phyloP scores from a whole-genome alignment of 2,113 vertebrate genomes.

The Aythya baeri region DNA sequence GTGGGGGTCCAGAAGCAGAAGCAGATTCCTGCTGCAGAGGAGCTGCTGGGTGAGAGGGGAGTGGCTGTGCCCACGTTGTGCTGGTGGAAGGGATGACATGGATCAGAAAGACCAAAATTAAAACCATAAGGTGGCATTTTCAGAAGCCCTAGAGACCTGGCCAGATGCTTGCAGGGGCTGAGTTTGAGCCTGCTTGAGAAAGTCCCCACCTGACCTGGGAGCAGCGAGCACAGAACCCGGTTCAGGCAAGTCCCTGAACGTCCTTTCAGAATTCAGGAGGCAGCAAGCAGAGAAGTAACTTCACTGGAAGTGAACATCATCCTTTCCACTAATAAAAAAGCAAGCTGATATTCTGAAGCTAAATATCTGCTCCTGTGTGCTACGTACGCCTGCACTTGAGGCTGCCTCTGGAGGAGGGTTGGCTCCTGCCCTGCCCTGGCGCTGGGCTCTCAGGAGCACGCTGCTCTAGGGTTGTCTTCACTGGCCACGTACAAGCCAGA shows the following conservation, averaged over 20 bases:
- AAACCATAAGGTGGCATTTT: not conserved
- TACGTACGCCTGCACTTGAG: not conserved
- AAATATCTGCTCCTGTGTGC: not conserved
- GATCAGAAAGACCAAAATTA: not conserved
- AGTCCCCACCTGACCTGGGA: not conserved
- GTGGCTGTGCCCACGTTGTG: not conserved
- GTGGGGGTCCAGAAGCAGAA: fast-evolving
- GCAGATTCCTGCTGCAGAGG: not conserved
- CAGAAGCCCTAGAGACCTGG: not conserved
- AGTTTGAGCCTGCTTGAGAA: not conserved
- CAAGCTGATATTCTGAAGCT: not conserved
- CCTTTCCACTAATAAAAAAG: not conserved
- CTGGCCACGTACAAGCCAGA: no score
- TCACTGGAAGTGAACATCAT: not conserved
- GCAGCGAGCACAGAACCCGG: not conserved
- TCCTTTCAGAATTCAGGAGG: not conserved
- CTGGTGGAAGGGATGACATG: not conserved
- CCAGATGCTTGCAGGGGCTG: not conserved
- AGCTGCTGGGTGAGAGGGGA: not conserved
- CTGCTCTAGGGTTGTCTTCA: no score
- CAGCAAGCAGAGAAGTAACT: not conserved
- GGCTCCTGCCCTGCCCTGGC: no score
- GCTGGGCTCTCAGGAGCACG: no score
- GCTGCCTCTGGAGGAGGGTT: not conserved
- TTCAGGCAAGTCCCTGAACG: not conserved